Base-by-base conservation (phyloP, 2,888 invertebrate species). In the Synanthedon andrenaeformis region DNA sequence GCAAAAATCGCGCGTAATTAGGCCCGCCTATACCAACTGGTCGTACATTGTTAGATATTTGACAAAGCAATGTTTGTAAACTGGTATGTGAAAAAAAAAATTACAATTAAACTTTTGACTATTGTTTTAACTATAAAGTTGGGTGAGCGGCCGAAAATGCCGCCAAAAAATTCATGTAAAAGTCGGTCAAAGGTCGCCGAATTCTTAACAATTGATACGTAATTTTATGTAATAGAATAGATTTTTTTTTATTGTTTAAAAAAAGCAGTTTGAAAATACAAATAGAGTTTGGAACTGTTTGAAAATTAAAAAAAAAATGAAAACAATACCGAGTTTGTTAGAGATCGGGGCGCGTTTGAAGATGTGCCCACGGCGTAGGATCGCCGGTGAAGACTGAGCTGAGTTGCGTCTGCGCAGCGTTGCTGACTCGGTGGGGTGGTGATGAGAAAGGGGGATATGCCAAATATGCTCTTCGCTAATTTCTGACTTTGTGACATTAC, bases 1-100 rank as follows among this genome's bases (percentile, higher is more conserved):
- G 82, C 78, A 82, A 82, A 75, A 72, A 68, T 66, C 62, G 65
- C 65, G 63, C 67, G 64, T 74, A 78, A 81, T 81, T 80, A 79
- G 67, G 59, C 65, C 65, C 64, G 61, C 64, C 69, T 74, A n/a
- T n/a, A 73, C 74, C 67, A 72, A 70, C 67, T 69, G 49, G 72
- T 74, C 71, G 73, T 71, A 77, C 76, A 76, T 72, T 77, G 73
- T 71, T 58, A 66, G 60, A 66, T 66, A 69, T 72, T 70, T 70
- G 74, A 73, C 70, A 76, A 74, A 70, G 69, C 70, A 68, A 68
- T 69, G 71, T 70, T 65, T 67, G 66, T 61, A 58, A 60, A 60
- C 49, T 19, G 17, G 8, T 19, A 49, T 69, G 69, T 67, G 65
- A 66, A 71, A 68, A 66, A 17, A 17, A 66, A 67, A 65, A 49